Conservation (phyloP, 2,113 vertebrate genomes). For the Dasyornis broadbenti region DNA sequence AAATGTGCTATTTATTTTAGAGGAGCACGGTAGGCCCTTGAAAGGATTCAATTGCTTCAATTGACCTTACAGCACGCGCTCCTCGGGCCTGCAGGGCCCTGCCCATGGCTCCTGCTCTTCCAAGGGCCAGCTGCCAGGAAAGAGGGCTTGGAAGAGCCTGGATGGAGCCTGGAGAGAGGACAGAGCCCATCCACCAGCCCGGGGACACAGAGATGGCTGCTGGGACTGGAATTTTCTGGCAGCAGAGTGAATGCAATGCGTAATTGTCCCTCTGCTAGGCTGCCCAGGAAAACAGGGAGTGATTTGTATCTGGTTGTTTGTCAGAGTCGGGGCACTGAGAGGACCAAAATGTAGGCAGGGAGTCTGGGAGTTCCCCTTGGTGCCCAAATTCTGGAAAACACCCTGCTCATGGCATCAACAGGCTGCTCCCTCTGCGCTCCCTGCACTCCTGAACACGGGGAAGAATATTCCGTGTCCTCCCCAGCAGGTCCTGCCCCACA, state of each 20-base stretch:
- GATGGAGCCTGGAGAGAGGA: not conserved
- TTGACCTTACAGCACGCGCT: not conserved
- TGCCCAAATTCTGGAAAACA: not conserved
- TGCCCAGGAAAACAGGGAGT: not conserved
- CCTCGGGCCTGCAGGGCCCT: not conserved
- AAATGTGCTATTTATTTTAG: conserved; percentile 41
- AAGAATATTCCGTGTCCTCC: not conserved
- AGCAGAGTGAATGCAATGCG: not conserved
- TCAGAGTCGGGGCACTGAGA: not conserved
- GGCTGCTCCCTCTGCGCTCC: not conserved
- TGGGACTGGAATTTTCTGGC: not conserved
- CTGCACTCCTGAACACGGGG: not conserved
- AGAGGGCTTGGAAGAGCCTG: not conserved
- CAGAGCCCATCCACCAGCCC: not conserved
- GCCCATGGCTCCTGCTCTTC: not conserved
- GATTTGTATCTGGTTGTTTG: not conserved
- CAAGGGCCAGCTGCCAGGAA: not conserved
- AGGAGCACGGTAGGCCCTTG: not conserved
- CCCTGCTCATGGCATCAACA: not conserved
- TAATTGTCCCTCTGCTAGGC: not conserved
- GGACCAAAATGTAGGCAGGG: not conserved
- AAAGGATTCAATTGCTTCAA: not conserved
- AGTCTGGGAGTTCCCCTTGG: not conserved
- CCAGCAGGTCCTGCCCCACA: not conserved
- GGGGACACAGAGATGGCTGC: not conserved